Evolutionary conservation across 2,797 vertebrate genomes (phyloP).

Genomic region (Cossypha dichroa): DNA sequence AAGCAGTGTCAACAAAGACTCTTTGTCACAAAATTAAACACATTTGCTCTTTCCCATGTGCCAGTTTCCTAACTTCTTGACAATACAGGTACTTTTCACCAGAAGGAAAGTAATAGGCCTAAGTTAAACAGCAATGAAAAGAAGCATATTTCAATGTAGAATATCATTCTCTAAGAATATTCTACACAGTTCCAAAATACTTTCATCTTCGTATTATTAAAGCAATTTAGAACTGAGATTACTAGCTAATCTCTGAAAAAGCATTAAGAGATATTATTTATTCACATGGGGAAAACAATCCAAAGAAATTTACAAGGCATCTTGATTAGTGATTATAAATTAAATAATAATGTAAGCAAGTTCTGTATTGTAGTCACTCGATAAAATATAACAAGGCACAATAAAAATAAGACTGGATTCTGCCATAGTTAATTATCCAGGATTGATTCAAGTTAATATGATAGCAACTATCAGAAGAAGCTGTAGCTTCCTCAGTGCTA

Average conservation of each 20-base stretch:
- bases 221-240: neutral
- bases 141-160: neutral
- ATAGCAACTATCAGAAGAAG: neutral
- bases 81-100: fast-evolving
- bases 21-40: neutral
- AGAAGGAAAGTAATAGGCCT: neutral
- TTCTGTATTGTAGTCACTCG: neutral
- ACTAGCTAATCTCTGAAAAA: neutral
- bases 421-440: neutral
- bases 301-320: neutral
- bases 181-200: neutral
- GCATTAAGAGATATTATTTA: neutral
- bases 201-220: neutral
- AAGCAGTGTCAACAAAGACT: neutral
- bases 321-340: neutral
- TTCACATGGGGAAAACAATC: neutral
- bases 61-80: neutral
- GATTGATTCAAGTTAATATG: neutral
- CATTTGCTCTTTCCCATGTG: neutral
- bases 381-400: neutral
- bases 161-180: neutral
- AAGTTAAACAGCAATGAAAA: neutral
- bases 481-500: neutral
- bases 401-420: neutral
- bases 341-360: neutral